Evolutionary conservation across 2,797 vertebrate species (phyloP).

Genomic region (Hoplostethus atlanticus): DNA sequence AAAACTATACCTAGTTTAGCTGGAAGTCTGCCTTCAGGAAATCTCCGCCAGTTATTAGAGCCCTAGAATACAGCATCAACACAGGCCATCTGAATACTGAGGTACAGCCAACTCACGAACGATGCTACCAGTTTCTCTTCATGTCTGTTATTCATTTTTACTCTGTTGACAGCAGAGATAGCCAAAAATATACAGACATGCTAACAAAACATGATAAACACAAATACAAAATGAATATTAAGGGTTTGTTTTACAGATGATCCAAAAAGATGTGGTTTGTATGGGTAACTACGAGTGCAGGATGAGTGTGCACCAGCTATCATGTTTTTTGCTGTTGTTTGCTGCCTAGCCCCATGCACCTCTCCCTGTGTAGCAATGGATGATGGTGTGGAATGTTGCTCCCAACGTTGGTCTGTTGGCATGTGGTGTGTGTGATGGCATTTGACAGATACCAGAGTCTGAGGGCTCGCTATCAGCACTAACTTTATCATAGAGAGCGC

Average conservation of each 20-base stretch:
- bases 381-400: constrained; percentile 35
- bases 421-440: constrained; percentile 56
- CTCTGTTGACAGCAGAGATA: not conserved
- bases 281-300: not conserved
- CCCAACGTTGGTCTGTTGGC: constrained; percentile 26
- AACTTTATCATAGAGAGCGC: constrained; percentile 67
- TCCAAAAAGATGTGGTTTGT: not conserved
- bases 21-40: constrained; percentile 31
- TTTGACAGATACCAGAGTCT: constrained; percentile 78
- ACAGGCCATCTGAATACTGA: constrained; percentile 6
- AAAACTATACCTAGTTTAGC: constrained; percentile 43
- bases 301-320: not conserved
- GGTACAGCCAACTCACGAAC: not conserved
- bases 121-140: not conserved
- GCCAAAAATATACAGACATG: not conserved
- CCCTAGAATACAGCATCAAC: constrained; percentile 21
- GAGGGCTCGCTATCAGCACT: constrained; percentile 79
- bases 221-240: not conserved
- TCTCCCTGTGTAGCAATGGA: constrained; percentile 16
- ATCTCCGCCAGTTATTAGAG: constrained; percentile 6
- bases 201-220: not conserved
- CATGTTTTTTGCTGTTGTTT: not conserved
- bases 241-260: not conserved
- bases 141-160: not conserved
- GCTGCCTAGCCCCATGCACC: not conserved